Conservation (phyloP, 1,140 invertebrate species). For the Cyphomyrmex costatus region DNA sequence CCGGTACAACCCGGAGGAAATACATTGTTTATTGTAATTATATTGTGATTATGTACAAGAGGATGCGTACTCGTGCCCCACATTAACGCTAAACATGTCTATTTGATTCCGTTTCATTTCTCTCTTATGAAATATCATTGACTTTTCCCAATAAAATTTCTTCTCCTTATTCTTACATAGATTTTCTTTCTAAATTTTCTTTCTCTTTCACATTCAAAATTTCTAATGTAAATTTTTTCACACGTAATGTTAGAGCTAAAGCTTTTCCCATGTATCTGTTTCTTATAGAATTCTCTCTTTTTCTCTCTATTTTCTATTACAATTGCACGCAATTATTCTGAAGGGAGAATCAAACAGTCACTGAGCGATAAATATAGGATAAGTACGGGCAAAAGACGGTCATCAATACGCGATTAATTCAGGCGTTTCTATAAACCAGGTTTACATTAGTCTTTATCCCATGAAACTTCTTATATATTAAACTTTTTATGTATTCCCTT, state of each 20-base stretch:
- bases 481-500: background rate
- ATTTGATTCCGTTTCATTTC: background rate
- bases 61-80: conserved; percentile 11
- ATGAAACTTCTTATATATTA: conserved; percentile 22
- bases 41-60: conserved; percentile 51
- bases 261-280: background rate
- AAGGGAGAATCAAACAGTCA: conserved; percentile 19
- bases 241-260: background rate
- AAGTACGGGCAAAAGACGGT: conserved; percentile 12
- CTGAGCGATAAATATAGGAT: conserved; percentile 29
- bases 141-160: background rate
- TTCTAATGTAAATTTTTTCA: background rate
- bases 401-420: conserved; percentile 18
- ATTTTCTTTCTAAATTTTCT: background rate
- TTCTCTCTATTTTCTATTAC: background rate
- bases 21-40: conserved; percentile 50
- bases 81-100: conserved; percentile 24
- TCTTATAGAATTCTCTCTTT: background rate
- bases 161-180: background rate
- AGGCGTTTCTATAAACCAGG: conserved; percentile 24
- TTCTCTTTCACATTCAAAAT: background rate
- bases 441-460: conserved; percentile 1
- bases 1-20: conserved; percentile 73
- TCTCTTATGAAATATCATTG: background rate
- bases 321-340: background rate